These are phyloP conservation scores for Morpho deidamia DNA, from an alignment of 2,888 invertebrate species.

Conservation along the genomic window DNA sequence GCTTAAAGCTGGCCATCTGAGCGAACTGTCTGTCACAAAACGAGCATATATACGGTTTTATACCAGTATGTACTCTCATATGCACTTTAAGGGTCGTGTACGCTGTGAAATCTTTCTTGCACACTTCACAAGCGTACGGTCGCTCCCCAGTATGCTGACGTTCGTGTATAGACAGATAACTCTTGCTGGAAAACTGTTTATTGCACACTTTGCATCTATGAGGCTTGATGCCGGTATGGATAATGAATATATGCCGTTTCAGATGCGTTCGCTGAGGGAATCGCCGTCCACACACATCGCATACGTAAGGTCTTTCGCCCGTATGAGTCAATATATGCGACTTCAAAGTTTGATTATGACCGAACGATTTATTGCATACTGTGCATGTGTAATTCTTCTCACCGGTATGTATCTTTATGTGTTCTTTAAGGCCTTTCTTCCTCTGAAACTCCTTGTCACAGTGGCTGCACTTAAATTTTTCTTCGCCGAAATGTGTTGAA, in stretches of 20 bases:
- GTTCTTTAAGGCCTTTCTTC: slow-evolving; percentile 60
- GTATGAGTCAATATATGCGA: slow-evolving; percentile 63
- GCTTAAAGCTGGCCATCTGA: slow-evolving; percentile 63
- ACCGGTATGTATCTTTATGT: slow-evolving; percentile 58
- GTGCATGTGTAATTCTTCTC: slow-evolving; percentile 52
- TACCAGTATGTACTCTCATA: slow-evolving; percentile 60
- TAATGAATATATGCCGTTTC: slow-evolving; percentile 60
- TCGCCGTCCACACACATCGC: slow-evolving; percentile 57
- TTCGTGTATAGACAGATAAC: slow-evolving; percentile 60
- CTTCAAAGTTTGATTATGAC: slow-evolving; percentile 62
- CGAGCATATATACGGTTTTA: slow-evolving; percentile 58
- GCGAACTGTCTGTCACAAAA: slow-evolving; percentile 60
- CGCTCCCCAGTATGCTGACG: slow-evolving; percentile 58
- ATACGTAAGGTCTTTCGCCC: slow-evolving; percentile 58
- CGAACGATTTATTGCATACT: slow-evolving; percentile 51
- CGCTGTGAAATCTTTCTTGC: slow-evolving; percentile 62
- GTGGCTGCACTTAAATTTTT: slow-evolving; percentile 50
- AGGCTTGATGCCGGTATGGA: slow-evolving; percentile 56
- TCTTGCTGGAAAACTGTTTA: slow-evolving; percentile 63
- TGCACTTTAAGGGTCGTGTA: slow-evolving; percentile 65
- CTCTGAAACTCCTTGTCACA: slow-evolving; percentile 55
- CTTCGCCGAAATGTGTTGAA: slow-evolving; percentile 42
- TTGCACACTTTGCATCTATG: slow-evolving; percentile 53
- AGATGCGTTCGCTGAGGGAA: slow-evolving; percentile 62
- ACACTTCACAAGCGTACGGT: slow-evolving; percentile 58